These are phyloP conservation scores for Oryzias dopingdopingensis DNA, from an alignment of 2,797 vertebrate genomes.

Conservation along the genomic window DNA sequence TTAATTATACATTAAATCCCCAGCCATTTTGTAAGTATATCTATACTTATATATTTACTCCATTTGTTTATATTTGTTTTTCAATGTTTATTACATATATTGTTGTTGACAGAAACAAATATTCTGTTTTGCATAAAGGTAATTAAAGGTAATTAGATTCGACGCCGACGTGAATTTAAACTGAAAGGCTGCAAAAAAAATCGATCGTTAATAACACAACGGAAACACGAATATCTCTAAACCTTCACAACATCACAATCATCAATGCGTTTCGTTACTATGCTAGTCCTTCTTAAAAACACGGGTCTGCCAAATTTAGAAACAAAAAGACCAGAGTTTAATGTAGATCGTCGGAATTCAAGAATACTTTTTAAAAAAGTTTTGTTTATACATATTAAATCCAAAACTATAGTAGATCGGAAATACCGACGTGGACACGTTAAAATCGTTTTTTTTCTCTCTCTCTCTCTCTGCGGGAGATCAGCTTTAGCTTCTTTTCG, in stretches of 20 bases:
- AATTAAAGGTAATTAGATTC: too few species aligned
- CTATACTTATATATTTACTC: too few species aligned
- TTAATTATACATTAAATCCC: too few species aligned
- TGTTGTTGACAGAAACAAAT: too few species aligned
- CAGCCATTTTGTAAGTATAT: too few species aligned
- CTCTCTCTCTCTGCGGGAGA: background rate
- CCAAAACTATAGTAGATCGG: background rate
- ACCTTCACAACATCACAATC: too few species aligned
- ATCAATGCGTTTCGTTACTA: background rate
- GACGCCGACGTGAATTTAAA: too few species aligned
- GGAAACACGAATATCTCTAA: background rate
- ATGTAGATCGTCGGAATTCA: background rate
- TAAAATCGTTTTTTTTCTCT: background rate
- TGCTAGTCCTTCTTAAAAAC: too few species aligned
- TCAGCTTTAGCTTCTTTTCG: background rate
- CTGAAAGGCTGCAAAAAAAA: too few species aligned
- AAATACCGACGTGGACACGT: background rate
- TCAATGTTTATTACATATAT: too few species aligned
- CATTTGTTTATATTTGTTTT: too few species aligned
- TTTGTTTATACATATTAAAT: rapidly evolving
- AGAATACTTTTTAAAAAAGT: rapidly evolving
- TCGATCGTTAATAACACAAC: background rate
- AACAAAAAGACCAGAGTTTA: background rate
- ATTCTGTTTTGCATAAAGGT: too few species aligned
- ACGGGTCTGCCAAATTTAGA: background rate